Base-by-base conservation (phyloP, 2,888 invertebrate species). In the Lagria hirta region DNA sequence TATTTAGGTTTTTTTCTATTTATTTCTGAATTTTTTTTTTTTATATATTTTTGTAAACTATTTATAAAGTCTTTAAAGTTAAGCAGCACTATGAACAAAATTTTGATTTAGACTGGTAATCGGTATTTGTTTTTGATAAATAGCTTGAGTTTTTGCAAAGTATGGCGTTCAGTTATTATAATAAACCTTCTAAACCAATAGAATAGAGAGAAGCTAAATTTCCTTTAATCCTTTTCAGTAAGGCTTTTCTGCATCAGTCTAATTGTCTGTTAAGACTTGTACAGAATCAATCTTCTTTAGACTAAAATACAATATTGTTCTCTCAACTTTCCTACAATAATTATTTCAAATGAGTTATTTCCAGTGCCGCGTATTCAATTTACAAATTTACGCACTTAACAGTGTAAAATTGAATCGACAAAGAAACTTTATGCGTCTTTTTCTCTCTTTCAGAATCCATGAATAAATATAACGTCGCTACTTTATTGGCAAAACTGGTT, bases 301-400 rank as follows among this genome's bases (percentile, higher is more conserved):
- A 49, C 35, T 50, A 40, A 49, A 51, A 49, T 43, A 17, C 30
- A 33, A 53, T 44, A 53, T 52, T 52, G 49, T 54, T 49, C 45
- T 44, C 44, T 18, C 40, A 53, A 52, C 47, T 51, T 57, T 48
- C 43, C 48, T 42, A 38, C 51, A 50, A 51, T 54, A 52, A 57
- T 55, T 55, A 57, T 57, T 57, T 55, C 52, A 55, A 54, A 55
- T 49, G 54, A 55, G 51, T 55, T 57, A 54, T 54, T 54, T 52
- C 50, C 48, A 48, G 27, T 42, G 44, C 44, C 43, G 46, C 24
- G 47, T 50, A 52, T 55, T 55, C 55, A 55, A 54, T 54, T 53
- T 55, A 49, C 47, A 53, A 55, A 57, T 55, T 55, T 48, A 55
- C 55, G 54, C 55, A 54, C 50, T 55, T 54, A 55, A 45, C 47